Percentiles rank a stretch among this genome's conserved stretches.
These are phyloP conservation scores for Mormoops blainvillei DNA, from an alignment of 2,113 vertebrate species.

Conservation along the genomic window DNA sequence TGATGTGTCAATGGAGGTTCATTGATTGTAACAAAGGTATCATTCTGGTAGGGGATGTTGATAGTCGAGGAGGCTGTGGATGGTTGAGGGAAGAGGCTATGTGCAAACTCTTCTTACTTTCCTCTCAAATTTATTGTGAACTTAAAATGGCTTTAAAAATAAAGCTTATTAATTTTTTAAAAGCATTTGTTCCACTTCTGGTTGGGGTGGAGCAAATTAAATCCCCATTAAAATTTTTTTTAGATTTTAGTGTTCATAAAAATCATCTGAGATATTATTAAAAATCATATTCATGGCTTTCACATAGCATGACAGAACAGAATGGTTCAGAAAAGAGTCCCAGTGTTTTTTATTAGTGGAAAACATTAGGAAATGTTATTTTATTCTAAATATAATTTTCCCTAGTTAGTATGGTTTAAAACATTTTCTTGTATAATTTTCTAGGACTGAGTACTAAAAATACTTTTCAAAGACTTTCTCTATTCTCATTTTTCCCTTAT, in stretches of 20 bases:
- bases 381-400: background rate
- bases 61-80: background rate
- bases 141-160: background rate
- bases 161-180: background rate
- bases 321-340: background rate
- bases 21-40: background rate
- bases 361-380: background rate
- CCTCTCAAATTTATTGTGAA: too few species aligned
- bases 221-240: background rate
- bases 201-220: too few species aligned
- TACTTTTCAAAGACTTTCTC: background rate
- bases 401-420: background rate
- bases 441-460: background rate
- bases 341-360: background rate
- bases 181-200: background rate
- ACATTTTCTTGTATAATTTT: background rate
- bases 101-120: background rate
- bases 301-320: background rate
- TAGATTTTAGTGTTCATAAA: background rate
- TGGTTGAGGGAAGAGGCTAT: background rate
- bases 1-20: background rate
- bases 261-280: background rate
- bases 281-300: background rate
- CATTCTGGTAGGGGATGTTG: background rate
- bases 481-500: background rate